Conservation (phyloP, 2,113 vertebrate genomes). For the Emydocephalus ijimae region DNA sequence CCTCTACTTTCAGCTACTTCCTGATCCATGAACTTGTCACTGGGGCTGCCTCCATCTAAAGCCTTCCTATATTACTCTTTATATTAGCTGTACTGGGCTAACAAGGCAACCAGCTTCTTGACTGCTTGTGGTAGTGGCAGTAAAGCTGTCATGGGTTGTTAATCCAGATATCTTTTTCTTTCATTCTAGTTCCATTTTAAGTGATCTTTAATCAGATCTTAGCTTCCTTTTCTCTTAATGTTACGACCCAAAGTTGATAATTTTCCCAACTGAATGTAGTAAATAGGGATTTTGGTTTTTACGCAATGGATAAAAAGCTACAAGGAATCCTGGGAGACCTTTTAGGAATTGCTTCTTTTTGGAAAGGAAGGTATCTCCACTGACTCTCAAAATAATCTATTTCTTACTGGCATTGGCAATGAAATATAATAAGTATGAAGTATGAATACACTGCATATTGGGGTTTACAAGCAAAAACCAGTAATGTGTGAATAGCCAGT, state of each 20-base stretch:
- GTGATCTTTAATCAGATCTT: no score
- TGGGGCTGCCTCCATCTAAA: background rate
- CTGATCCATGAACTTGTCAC: background rate
- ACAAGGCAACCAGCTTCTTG: background rate
- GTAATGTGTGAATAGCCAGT: background rate
- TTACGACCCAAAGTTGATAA: background rate
- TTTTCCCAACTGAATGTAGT: background rate
- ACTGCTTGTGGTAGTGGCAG: background rate
- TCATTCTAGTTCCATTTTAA: background rate
- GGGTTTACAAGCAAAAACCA: background rate
- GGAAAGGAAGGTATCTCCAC: background rate
- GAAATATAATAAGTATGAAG: no score
- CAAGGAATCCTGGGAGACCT: background rate
- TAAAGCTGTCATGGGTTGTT: background rate
- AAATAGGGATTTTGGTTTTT: background rate
- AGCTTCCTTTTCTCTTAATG: background rate
- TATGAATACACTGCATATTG: background rate
- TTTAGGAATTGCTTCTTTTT: background rate
- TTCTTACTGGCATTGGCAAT: background rate
- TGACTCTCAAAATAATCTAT: background rate
- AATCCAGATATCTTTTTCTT: background rate
- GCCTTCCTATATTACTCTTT: background rate
- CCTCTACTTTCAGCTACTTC: background rate
- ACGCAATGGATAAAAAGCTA: background rate
- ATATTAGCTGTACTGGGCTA: no score